phyloP scores from a whole-genome alignment of 2,797 vertebrate species.

The Brachyalestes nurse region DNA sequence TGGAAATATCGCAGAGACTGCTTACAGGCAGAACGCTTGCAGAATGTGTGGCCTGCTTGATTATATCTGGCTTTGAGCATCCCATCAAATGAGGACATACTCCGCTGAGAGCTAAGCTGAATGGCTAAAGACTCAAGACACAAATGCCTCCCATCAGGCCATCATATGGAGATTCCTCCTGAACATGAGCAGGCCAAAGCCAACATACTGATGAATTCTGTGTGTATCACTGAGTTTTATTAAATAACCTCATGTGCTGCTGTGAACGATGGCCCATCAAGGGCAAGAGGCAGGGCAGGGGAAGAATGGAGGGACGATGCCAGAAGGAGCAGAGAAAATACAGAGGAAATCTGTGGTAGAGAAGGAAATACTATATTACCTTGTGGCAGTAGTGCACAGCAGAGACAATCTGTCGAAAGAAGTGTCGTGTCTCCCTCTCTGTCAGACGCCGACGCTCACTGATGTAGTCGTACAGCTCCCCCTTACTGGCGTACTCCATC shows the following conservation, averaged over 20 bases:
- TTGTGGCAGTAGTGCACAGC: slow-evolving; percentile 98
- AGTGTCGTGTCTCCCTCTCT: slow-evolving; percentile 94
- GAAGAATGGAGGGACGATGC: background rate
- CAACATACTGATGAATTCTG: slow-evolving; percentile 65
- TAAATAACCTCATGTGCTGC: slow-evolving; percentile 33
- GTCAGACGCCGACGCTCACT: slow-evolving; percentile 92
- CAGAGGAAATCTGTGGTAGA: background rate
- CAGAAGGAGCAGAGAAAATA: background rate
- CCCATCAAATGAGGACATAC: slow-evolving; percentile 22
- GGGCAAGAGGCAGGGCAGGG: background rate
- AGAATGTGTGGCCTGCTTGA: slow-evolving; percentile 33
- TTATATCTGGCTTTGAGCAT: slow-evolving; percentile 14
- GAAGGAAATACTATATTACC: slow-evolving; percentile 70
- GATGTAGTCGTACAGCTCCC: slow-evolving; percentile 98
- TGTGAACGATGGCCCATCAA: slow-evolving; percentile 7
- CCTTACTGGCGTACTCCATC: slow-evolving; percentile 98
- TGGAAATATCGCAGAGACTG: slow-evolving; percentile 10
- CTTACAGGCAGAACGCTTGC: slow-evolving; percentile 14
- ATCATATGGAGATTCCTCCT: slow-evolving; percentile 74
- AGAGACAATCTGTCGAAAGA: slow-evolving; percentile 98
- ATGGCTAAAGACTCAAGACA: slow-evolving; percentile 57
- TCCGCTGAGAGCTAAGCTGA: slow-evolving; percentile 25
- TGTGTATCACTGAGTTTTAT: slow-evolving; percentile 40
- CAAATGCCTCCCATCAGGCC: slow-evolving; percentile 67
- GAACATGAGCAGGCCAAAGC: slow-evolving; percentile 66